Percentiles rank a stretch among this genome's conserved stretches.
These are phyloP conservation scores for Zaprionus inermis DNA, from an alignment of 1,140 invertebrate genomes.

Conservation along the genomic window DNA sequence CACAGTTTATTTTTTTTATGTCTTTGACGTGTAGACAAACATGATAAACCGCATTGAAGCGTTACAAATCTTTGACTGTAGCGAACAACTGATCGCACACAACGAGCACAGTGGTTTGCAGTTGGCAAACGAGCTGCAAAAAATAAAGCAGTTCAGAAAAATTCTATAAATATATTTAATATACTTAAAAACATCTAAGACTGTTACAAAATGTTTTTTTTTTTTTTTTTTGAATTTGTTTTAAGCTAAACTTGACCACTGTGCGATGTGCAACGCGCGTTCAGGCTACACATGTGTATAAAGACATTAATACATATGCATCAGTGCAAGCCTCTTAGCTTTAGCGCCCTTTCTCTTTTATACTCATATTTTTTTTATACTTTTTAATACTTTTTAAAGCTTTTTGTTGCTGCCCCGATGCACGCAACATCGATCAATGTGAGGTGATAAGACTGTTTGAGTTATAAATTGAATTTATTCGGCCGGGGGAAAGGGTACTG, in stretches of 20 bases:
- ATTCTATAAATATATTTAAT: background rate
- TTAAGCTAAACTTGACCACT: background rate
- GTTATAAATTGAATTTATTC: constrained; percentile 46
- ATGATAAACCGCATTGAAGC: constrained; percentile 47
- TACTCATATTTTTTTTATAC: constrained; percentile 18
- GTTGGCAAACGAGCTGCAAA: background rate
- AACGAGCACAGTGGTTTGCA: background rate
- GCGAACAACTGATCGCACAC: constrained; percentile 33
- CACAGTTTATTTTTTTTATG: constrained; percentile 15
- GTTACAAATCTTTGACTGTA: constrained; percentile 46
- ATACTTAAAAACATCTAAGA: background rate
- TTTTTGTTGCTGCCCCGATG: constrained; percentile 26
- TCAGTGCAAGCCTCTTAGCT: constrained; percentile 22
- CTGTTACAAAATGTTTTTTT: background rate
- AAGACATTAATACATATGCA: constrained; percentile 8
- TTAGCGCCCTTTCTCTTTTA: constrained; percentile 45
- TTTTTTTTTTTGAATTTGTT: background rate
- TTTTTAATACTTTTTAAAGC: constrained; percentile 6
- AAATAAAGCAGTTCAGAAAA: background rate
- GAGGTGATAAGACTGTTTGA: constrained; percentile 49
- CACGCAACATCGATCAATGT: constrained; percentile 55
- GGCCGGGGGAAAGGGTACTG: background rate
- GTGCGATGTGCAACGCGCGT: background rate
- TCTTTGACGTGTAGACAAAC: constrained; percentile 29
- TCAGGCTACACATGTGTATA: background rate